Base-by-base conservation (phyloP, 2,888 invertebrate genomes). In the Aelia acuminata region DNA sequence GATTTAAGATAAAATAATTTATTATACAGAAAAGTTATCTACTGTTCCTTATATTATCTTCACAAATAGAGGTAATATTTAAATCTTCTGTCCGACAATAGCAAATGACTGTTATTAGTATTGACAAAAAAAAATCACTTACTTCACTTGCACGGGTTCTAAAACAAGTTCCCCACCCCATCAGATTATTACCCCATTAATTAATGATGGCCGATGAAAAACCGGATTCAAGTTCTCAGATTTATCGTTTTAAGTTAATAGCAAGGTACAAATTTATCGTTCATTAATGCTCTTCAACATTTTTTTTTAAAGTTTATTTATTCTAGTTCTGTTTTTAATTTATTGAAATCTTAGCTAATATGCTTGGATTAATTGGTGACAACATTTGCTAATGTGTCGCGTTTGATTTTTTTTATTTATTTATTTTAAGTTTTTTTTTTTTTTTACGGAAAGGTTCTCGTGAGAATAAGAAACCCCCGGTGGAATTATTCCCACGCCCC, bases 301-400 rank as follows among this genome's bases (percentile, higher is more conserved):
- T 70, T 31, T 57, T 31, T 31, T 57, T 26, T n/a, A 26, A 13
- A 35, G 35, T 70, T 35, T 57, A 13, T 70, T 35, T 70, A 70
- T 15, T 70, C 63, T 70, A 70, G 63, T 35, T 70, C 63, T 70
- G 63, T 70, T 70, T 70, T 70, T 70, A 70, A 70, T 70, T 70
- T 70, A 70, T 70, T 70, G 63, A 70, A 70, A 70, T 70, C 63
- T 70, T 31, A 70, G 63, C 63, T 70, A 70, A 80, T 80, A 80
- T 80, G 80, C 43, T 47, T 35, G 63, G 31, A 80, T 80, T 80
- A 80, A 80, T 80, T 80, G 43, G 80, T 35, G 80, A 80, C 80
- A 80, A 11, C 80, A 43, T 43, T 80, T 43, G 80, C 80, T 80
- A 80, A 80, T 80, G 80, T 80, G 43, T 47, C 43, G 43, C 43